phyloP scores from a whole-genome alignment of 2,888 invertebrate species.

The Cremastobaeus sp. region DNA sequence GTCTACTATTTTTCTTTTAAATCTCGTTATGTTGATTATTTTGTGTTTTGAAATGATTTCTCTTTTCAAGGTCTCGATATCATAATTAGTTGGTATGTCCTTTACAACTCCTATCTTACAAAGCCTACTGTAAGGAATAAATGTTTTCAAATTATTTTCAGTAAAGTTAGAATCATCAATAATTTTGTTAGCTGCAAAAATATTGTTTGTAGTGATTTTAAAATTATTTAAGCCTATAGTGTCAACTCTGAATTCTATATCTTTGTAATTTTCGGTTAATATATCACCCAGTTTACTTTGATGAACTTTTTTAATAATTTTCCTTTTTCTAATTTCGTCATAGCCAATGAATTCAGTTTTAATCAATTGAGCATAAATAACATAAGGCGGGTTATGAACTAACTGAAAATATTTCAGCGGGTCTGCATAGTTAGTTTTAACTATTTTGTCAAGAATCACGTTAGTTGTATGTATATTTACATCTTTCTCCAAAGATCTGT shows the following conservation, averaged over 20 bases:
- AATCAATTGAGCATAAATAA: background rate
- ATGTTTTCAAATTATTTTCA: background rate
- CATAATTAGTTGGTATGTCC: background rate
- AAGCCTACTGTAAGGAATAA: background rate
- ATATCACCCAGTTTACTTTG: slow-evolving; percentile 8
- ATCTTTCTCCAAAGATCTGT: no score
- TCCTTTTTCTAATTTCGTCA: no score
- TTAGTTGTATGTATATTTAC: no score
- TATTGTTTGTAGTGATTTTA: slow-evolving; percentile 10
- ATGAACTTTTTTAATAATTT: slow-evolving; percentile 14
- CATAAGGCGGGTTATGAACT: background rate
- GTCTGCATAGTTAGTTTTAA: no score
- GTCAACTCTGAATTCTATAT: slow-evolving; percentile 3
- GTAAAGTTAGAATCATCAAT: background rate
- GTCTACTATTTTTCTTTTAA: background rate
- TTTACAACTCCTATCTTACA: background rate
- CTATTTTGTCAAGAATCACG: no score
- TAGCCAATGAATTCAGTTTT: no score
- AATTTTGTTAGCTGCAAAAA: slow-evolving; percentile 1
- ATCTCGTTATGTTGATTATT: background rate
- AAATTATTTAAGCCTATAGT: slow-evolving; percentile 11
- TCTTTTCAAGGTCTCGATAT: background rate
- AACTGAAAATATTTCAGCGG: background rate
- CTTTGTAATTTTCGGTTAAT: background rate
- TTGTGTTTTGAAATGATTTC: background rate